A percentile compares a stretch with the other conserved stretches of the same genome.
Conservation (phyloP, 2,113 vertebrate species). For the Myodes glareolus region DNA sequence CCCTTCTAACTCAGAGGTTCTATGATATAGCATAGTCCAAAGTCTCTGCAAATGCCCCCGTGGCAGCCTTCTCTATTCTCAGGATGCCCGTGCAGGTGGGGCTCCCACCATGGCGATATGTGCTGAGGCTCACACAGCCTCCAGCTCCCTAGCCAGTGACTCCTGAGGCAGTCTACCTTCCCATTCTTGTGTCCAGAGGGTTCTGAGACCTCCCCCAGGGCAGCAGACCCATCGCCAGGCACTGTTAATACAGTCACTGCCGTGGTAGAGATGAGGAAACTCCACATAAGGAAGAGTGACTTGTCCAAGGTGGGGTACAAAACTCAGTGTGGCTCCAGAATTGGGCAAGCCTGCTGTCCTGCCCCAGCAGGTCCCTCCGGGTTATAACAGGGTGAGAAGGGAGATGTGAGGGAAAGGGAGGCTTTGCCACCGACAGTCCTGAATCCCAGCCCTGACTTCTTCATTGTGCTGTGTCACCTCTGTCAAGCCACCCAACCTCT, state of each 20-base stretch:
- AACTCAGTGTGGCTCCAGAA: background rate
- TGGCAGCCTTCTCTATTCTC: background rate
- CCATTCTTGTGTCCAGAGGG: background rate
- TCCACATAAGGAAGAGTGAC: background rate
- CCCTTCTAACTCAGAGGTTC: background rate
- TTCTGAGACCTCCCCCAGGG: background rate
- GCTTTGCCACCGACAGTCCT: background rate
- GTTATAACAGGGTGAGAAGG: background rate
- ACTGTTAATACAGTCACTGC: background rate
- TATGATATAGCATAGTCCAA: rapidly evolving
- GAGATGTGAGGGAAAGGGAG: background rate
- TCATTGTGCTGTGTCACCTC: background rate
- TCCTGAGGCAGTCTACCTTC: background rate
- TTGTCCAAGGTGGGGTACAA: background rate
- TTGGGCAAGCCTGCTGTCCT: background rate
- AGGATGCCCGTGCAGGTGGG: background rate
- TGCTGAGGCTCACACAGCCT: no score
- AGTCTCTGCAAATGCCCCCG: background rate
- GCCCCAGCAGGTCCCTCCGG: background rate
- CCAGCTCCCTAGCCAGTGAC: background rate
- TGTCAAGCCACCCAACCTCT: background rate
- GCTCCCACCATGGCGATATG: background rate
- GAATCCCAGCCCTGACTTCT: background rate
- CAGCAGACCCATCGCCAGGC: background rate
- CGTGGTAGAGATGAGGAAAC: background rate